Evolutionary conservation across 2,113 vertebrate species (phyloP), one percentile per base, ranked within the genome.

Genomic region (Narcine bancroftii): DNA sequence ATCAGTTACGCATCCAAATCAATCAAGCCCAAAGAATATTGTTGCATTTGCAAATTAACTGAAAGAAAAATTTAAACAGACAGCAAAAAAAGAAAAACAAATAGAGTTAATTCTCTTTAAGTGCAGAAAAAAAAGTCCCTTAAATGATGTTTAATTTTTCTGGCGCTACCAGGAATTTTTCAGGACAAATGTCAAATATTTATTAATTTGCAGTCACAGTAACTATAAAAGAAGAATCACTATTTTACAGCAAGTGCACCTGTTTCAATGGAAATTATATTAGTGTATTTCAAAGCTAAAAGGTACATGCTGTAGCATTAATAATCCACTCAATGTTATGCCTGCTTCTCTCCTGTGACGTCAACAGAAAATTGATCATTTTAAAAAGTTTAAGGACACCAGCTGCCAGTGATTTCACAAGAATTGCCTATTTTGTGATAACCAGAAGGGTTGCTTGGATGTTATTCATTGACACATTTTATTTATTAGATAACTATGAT

Each of bases 281-380:
- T 93, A 93, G 92, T 95, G 94, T 95, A 95, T 94, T 94, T 94
- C 94, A 93, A 94, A 94, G 36, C 39, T 92, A 92, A 94, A 94
- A 93, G 95, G 95, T 96, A 97, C 94, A 95, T 96, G 95, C 92
- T 93, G 92, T 81, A 87, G 9, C 76, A 92, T 92, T 87, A 93
- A 95, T 94, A 95, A 93, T 93, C 93, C 92, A 93, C 93, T 93
- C 93, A 94, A 93, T 95, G 95, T 94, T 94, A 92, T 95, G 96
- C 95, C 95, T 94, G 93, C 93, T 81, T 94, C 94, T 93, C 79
- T 53, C 7, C 33, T 63, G 81, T 87, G 81, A 63, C 53, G 15
- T 39, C 39, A 36, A 53, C 81, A 60, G 81, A 87, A 60, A 36
- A 36, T 87, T 87, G 81, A 87, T 60, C 50, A 87, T 56, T n/a